A percentile compares a stretch with the other conserved stretches of the same genome.
Conservation (phyloP, 2,113 vertebrate species). For the Orycteropus afer region DNA sequence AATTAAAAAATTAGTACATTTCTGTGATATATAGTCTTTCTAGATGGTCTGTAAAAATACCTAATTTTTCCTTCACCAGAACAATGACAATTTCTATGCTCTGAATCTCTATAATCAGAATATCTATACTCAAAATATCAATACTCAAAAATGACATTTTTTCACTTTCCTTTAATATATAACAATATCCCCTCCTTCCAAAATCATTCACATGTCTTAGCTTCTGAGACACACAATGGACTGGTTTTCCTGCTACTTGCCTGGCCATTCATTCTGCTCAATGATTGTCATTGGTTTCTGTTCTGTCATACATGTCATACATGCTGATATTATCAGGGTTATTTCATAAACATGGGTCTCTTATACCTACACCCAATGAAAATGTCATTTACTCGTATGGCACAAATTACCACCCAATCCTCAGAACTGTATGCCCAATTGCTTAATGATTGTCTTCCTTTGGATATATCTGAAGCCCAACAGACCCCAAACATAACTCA, state of each 20-base stretch:
- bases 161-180: background rate
- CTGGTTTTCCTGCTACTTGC: background rate
- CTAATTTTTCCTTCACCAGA: background rate
- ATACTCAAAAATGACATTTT: background rate
- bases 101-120: background rate
- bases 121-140: background rate
- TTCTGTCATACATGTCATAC: background rate
- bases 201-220: background rate
- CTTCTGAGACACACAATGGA: background rate
- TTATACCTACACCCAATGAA: background rate
- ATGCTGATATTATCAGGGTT: background rate
- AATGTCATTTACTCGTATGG: background rate
- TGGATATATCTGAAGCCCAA: background rate
- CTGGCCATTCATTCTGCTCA: background rate
- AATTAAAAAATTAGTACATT: background rate
- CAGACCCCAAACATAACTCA: background rate
- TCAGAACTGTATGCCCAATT: background rate
- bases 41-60: background rate
- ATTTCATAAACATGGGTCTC: background rate
- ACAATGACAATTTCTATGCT: background rate
- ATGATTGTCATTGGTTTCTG: background rate
- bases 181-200: background rate
- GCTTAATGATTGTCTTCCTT: background rate
- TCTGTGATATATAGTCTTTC: background rate
- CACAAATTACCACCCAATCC: background rate